phyloP scores from a whole-genome alignment of 2,888 invertebrate genomes.

The Heliconius sara region DNA sequence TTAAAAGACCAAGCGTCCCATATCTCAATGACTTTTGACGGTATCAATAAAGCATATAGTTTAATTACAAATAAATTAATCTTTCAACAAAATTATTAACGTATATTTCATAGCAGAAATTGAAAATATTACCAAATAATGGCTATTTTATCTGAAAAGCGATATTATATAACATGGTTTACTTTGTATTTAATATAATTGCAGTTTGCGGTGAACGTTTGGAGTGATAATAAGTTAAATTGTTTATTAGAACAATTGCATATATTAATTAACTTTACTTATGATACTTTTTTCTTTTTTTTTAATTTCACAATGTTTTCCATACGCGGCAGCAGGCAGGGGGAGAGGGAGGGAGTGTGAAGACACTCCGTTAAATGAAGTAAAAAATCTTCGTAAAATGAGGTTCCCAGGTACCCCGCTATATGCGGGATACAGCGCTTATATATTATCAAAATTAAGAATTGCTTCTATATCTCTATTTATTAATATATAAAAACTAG shows the following conservation, averaged over 20 bases:
- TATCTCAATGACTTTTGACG: too few relatives aligned
- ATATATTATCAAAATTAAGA: too few relatives aligned
- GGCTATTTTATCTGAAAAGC: neutral
- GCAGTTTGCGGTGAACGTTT: neutral
- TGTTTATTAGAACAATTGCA: neutral
- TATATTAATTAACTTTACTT: neutral
- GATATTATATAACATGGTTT: conserved; percentile 7
- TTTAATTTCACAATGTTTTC: too few relatives aligned
- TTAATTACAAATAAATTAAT: conserved; percentile 4
- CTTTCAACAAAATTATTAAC: neutral
- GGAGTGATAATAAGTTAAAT: neutral
- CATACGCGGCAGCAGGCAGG: too few relatives aligned
- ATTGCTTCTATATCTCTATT: too few relatives aligned
- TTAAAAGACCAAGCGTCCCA: too few relatives aligned
- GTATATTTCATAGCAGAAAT: neutral
- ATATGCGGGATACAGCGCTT: too few relatives aligned
- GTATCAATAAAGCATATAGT: neutral
- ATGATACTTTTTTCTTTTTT: neutral
- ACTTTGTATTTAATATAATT: conserved; percentile 16
- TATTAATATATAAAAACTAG: too few relatives aligned
- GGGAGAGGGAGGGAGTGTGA: too few relatives aligned
- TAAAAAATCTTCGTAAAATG: neutral
- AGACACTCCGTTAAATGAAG: neutral
- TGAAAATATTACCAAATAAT: neutral
- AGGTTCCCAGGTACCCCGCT: neutral